Percentiles rank a stretch among this genome's conserved stretches.
Conservation (phyloP, 2,888 invertebrate genomes). For the Maniola hyperantus region DNA sequence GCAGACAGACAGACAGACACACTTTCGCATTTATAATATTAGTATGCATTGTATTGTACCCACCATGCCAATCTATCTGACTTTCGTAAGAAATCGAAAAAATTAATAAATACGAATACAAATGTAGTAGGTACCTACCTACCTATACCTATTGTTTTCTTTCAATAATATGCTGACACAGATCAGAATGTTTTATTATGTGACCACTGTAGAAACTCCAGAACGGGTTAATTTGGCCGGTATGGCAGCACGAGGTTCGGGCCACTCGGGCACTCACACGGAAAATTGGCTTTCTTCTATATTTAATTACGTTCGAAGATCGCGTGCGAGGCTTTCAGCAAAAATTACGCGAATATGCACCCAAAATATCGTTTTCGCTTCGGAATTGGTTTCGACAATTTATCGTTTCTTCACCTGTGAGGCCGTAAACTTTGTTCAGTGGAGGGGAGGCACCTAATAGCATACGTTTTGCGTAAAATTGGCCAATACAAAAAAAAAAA, state of each 20-base stretch:
- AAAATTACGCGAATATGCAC: slow-evolving; percentile 54
- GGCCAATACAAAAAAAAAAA: no score
- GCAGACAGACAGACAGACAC: no score
- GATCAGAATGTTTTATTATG: slow-evolving; percentile 29
- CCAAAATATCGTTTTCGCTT: slow-evolving; percentile 44
- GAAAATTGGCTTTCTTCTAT: slow-evolving; percentile 74
- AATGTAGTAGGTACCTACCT: no score
- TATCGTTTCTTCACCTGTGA: slow-evolving; percentile 29
- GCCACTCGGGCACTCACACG: slow-evolving; percentile 72
- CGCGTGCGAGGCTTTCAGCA: slow-evolving; percentile 53
- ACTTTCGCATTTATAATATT: no score
- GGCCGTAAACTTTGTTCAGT: slow-evolving; percentile 3
- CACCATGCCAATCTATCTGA: no score
- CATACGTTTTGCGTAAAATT: no score
- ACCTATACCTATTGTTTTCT: no score
- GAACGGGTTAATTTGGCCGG: slow-evolving; percentile 71
- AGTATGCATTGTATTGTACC: no score
- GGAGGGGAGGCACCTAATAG: neutral
- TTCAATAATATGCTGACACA: no score
- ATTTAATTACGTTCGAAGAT: slow-evolving; percentile 76
- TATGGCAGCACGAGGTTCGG: slow-evolving; percentile 59
- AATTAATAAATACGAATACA: neutral
- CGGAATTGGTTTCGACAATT: slow-evolving; percentile 35
- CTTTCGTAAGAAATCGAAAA: no score
- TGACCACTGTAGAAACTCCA: slow-evolving; percentile 54